phyloP scores from a whole-genome alignment of 1,140 invertebrate genomes.

The Lucilia cuprina region DNA sequence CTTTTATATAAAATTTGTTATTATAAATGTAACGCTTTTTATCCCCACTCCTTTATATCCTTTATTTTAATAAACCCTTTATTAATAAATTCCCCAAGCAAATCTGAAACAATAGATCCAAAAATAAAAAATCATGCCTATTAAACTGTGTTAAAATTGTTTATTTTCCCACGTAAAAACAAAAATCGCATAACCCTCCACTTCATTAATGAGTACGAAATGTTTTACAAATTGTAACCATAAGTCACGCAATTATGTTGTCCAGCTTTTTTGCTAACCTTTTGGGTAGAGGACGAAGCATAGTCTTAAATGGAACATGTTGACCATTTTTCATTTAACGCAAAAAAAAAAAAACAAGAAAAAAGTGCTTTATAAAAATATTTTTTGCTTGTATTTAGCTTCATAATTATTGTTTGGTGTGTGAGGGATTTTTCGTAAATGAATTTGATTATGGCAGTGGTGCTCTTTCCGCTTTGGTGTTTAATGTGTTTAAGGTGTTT shows the following conservation, averaged over 20 bases:
- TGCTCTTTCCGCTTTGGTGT: not conserved
- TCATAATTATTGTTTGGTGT: not conserved
- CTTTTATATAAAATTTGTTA: too few relatives aligned
- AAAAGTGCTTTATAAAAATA: not conserved
- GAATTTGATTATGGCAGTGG: not conserved
- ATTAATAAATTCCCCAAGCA: too few relatives aligned
- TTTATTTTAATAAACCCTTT: too few relatives aligned
- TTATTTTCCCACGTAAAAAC: not conserved
- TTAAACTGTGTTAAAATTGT: too few relatives aligned
- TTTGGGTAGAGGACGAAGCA: not conserved
- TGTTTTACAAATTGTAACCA: conserved; percentile 24
- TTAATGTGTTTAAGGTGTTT: conserved; percentile 12
- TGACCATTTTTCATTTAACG: not conserved
- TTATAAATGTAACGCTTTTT: too few relatives aligned
- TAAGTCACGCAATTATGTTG: conserved; percentile 14
- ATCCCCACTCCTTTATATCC: too few relatives aligned
- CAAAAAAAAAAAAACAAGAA: not conserved
- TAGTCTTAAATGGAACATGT: not conserved
- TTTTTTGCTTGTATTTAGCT: not conserved
- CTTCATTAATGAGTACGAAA: conserved; percentile 16
- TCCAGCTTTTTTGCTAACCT: not conserved
- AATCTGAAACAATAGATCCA: too few relatives aligned
- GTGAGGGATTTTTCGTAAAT: not conserved
- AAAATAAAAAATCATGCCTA: too few relatives aligned
- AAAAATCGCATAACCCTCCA: not conserved